phyloP scores from a whole-genome alignment of 1,140 invertebrate genomes.

The Homalodisca vitripennis region DNA sequence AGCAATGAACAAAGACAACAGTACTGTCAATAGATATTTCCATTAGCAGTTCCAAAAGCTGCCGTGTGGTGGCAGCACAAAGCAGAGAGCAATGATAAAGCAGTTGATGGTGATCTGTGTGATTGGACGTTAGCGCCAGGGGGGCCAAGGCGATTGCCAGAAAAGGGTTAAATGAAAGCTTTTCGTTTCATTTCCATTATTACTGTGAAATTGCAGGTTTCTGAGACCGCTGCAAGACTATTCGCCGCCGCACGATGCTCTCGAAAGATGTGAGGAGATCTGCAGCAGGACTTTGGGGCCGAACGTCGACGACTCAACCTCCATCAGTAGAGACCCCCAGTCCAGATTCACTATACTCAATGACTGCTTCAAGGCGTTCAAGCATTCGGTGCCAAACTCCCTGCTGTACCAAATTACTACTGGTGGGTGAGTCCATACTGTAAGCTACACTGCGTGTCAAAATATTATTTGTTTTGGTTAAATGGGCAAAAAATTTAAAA shows the following conservation, averaged over 20 bases:
- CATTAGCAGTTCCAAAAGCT: too few relatives aligned
- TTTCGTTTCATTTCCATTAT: not conserved
- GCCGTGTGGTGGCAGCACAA: too few relatives aligned
- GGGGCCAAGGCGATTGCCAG: too few relatives aligned
- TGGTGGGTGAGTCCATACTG: slow-evolving; percentile 63
- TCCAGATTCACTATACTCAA: slow-evolving; percentile 69
- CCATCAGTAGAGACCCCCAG: slow-evolving; percentile 51
- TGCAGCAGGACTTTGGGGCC: slow-evolving; percentile 53
- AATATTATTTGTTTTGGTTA: too few relatives aligned
- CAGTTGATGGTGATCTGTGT: too few relatives aligned
- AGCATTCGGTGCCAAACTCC: slow-evolving; percentile 81
- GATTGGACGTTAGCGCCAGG: too few relatives aligned
- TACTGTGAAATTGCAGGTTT: slow-evolving; percentile 62
- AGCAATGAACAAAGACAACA: too few relatives aligned
- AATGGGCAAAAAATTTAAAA: too few relatives aligned
- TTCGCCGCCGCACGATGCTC: slow-evolving; percentile 61
- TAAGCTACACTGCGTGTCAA: too few relatives aligned
- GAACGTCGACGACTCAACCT: slow-evolving; percentile 44
- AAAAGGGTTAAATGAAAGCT: not conserved
- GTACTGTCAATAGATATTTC: too few relatives aligned
- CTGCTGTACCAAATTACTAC: slow-evolving; percentile 68
- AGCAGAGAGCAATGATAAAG: too few relatives aligned
- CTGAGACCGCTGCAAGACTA: slow-evolving; percentile 72
- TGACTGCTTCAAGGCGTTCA: slow-evolving; percentile 68
- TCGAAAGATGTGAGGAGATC: slow-evolving; percentile 57